A percentile compares a stretch with the other conserved stretches of the same genome.
These are phyloP conservation scores for Discoglossus pictus DNA, from an alignment of 2,797 vertebrate genomes.

Conservation along the genomic window DNA sequence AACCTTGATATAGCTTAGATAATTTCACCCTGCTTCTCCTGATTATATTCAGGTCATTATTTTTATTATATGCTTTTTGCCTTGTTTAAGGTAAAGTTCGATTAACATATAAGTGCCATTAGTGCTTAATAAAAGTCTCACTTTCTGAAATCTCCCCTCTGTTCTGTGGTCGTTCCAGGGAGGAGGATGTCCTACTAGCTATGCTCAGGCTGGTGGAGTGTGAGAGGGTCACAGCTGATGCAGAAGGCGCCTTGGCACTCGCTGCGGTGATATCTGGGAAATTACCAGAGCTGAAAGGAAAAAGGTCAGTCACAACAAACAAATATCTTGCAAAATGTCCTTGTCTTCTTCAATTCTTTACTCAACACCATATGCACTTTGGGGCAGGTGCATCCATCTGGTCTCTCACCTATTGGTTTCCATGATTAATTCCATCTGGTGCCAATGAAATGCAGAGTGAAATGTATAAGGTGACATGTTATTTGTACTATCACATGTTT, in stretches of 20 bases:
- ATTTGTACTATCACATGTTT: no score
- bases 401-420: no score
- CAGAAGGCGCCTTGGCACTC: conserved; percentile 84
- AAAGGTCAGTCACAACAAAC: conserved; percentile 81
- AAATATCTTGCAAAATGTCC: no score
- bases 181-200: conserved; percentile 80
- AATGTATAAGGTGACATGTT: no score
- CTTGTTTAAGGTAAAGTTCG: no score
- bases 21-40: background rate
- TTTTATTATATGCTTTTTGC: no score
- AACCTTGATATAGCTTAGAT: background rate
- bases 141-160: background rate
- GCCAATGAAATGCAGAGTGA: no score
- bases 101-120: no score
- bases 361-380: no score
- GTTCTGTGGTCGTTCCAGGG: conserved; percentile 51
- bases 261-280: conserved; percentile 82
- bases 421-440: no score
- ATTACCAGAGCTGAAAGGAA: conserved; percentile 82
- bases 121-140: no score
- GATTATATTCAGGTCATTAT: background rate
- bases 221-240: conserved; percentile 81
- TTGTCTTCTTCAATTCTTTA: background rate
- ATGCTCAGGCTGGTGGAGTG: conserved; percentile 88
- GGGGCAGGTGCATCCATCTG: no score